phyloP scores from a whole-genome alignment of 2,113 vertebrate genomes.

The Corythornis madagascariensis region DNA sequence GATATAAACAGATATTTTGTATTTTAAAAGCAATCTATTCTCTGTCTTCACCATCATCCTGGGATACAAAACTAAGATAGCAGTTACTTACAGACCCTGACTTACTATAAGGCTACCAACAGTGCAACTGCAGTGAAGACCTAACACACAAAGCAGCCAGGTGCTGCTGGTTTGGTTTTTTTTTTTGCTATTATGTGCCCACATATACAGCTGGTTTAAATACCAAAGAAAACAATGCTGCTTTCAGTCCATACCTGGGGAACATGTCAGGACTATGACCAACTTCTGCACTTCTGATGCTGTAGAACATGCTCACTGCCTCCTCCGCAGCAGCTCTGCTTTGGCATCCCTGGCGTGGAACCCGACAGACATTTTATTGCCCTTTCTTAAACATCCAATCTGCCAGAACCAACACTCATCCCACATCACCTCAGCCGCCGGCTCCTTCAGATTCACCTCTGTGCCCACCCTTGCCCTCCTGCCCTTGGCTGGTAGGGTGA shows the following conservation, averaged over 20 bases:
- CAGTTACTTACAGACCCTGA: not conserved
- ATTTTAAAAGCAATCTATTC: not conserved
- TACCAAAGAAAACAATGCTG: rapidly evolving
- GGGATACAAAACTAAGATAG: not conserved
- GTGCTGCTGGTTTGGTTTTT: no score
- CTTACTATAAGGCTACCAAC: not conserved
- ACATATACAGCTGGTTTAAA: not conserved
- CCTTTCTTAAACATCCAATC: not conserved
- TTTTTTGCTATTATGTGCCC: no score
- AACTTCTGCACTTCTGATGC: no score
- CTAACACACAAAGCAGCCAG: not conserved
- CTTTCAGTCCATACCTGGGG: not conserved
- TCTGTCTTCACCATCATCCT: not conserved
- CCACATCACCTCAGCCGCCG: not conserved
- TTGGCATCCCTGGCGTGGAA: not conserved
- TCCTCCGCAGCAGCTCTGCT: no score
- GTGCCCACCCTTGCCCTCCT: rapidly evolving
- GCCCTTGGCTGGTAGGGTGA: not conserved
- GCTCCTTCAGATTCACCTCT: not conserved
- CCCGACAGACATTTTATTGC: no score
- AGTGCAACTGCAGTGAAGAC: not conserved
- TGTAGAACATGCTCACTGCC: rapidly evolving
- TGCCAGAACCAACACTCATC: not conserved
- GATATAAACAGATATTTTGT: not conserved
- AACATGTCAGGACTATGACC: not conserved